These are phyloP conservation scores for Epistrophe eligans DNA, from an alignment of 2,888 invertebrate species.

Conservation along the genomic window DNA sequence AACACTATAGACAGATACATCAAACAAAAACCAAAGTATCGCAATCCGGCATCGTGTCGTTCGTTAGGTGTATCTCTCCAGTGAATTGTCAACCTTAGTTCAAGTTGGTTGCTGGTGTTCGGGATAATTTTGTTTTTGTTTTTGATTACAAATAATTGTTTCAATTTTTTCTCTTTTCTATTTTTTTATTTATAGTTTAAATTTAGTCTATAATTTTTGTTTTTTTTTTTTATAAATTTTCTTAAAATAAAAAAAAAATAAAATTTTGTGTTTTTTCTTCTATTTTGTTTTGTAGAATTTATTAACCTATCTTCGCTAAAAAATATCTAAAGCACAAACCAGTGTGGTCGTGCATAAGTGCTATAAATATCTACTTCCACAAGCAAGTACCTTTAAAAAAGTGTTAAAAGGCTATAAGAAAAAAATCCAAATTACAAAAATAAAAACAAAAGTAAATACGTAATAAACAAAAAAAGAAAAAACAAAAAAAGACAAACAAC, in stretches of 20 bases:
- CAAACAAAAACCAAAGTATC: slow-evolving; percentile 70
- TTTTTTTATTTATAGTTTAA: too few relatives aligned
- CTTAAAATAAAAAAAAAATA: background rate
- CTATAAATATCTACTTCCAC: background rate
- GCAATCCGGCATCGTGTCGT: slow-evolving; percentile 74
- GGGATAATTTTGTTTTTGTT: slow-evolving; percentile 21
- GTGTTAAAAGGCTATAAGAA: slow-evolving; percentile 49
- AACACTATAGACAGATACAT: slow-evolving; percentile 59
- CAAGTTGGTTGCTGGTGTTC: slow-evolving; percentile 73
- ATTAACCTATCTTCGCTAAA: slow-evolving; percentile 22
- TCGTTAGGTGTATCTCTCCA: slow-evolving; percentile 66
- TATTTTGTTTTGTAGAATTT: slow-evolving; percentile 55
- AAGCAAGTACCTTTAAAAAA: slow-evolving; percentile 22
- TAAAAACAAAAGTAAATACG: slow-evolving; percentile 18
- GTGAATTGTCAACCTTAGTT: slow-evolving; percentile 75
- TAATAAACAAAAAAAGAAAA: slow-evolving; percentile 42
- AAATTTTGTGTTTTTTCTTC: slow-evolving; percentile 42
- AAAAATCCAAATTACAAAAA: slow-evolving; percentile 32
- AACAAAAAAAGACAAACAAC: slow-evolving; percentile 44
- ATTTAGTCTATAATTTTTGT: slow-evolving; percentile 18
- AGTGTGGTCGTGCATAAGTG: slow-evolving; percentile 56
- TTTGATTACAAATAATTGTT: background rate
- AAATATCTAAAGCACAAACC: slow-evolving; percentile 58
- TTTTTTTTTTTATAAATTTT: background rate
- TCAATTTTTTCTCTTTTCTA: slow-evolving; percentile 27